Evolutionary conservation across 2,888 invertebrate species (phyloP).

Genomic region (Eustalomyia histrio): DNA sequence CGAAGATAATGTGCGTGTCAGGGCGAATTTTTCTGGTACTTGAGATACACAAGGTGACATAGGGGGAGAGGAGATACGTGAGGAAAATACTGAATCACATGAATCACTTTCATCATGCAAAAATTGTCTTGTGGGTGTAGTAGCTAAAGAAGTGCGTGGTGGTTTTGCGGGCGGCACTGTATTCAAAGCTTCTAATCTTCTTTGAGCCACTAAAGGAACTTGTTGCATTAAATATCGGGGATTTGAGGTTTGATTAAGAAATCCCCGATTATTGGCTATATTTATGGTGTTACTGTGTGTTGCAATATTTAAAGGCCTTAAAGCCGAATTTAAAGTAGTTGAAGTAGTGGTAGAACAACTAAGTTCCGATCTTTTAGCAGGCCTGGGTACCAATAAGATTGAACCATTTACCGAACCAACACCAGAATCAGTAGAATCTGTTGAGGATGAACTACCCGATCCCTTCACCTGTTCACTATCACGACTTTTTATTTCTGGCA

Average conservation of each 20-base stretch:
- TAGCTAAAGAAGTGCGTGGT: conserved; percentile 77
- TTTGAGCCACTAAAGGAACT: conserved; percentile 66
- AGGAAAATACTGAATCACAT: conserved; percentile 90
- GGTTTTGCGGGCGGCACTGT: conserved; percentile 76
- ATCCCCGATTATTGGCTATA: conserved; percentile 71
- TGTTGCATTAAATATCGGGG: conserved; percentile 52
- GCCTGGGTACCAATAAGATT: conserved; percentile 60
- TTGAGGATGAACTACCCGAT: conserved; percentile 75
- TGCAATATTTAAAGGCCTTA: conserved; percentile 70
- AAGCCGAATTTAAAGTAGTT: conserved; percentile 43
- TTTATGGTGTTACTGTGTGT: conserved; percentile 74
- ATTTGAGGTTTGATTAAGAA: conserved; percentile 71
- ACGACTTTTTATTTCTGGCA: conserved; percentile 91
- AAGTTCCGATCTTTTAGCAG: conserved; percentile 69
- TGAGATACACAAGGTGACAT: conserved; percentile 82
- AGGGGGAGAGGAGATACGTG: conserved; percentile 89
- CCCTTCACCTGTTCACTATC: conserved; percentile 81
- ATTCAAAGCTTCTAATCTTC: conserved; percentile 70
- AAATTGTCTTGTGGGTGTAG: conserved; percentile 69
- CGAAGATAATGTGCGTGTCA: conserved; percentile 85
- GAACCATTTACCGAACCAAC: conserved; percentile 68
- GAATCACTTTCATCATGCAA: conserved; percentile 83
- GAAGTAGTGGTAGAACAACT: conserved; percentile 17
- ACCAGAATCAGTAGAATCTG: conserved; percentile 74
- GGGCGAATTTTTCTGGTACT: conserved; percentile 81